phyloP scores from a whole-genome alignment of 2,888 invertebrate genomes.

The Cepaea hortensis region DNA sequence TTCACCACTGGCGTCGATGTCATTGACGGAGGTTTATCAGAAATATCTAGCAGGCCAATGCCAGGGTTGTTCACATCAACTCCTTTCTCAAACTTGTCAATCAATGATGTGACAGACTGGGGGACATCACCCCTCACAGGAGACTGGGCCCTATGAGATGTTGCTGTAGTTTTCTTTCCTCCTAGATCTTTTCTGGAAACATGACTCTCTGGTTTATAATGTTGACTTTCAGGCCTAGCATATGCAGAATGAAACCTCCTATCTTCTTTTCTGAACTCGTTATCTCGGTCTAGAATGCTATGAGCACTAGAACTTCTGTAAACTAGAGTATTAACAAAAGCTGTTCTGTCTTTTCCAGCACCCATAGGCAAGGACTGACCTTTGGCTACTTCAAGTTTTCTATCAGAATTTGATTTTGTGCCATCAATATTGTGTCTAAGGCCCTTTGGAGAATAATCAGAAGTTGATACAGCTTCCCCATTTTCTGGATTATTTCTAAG shows the following conservation, averaged over 20 bases:
- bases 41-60: slow-evolving; percentile 37
- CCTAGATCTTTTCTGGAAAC: slow-evolving; percentile 25
- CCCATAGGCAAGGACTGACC: not conserved
- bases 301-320: slow-evolving; percentile 50
- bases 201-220: not conserved
- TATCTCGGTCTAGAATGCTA: slow-evolving; percentile 47
- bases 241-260: not conserved
- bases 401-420: slow-evolving; percentile 19
- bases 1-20: slow-evolving; percentile 62
- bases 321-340: slow-evolving; percentile 6
- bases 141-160: slow-evolving; percentile 7
- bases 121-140: not conserved
- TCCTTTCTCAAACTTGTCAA: slow-evolving; percentile 64
- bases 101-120: slow-evolving; percentile 60
- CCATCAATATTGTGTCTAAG: not conserved
- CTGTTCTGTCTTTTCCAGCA: not conserved
- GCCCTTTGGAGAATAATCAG: slow-evolving; percentile 20
- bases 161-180: slow-evolving; percentile 39
- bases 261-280: slow-evolving; percentile 1
- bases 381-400: not conserved
- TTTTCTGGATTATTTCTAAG: slow-evolving; percentile 15
- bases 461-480: not conserved
- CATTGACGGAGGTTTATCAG: slow-evolving; percentile 60
- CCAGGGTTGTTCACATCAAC: slow-evolving; percentile 48
- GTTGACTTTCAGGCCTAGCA: slow-evolving; percentile 1